phyloP scores from a whole-genome alignment of 2,113 vertebrate species.

The Clarias magur region DNA sequence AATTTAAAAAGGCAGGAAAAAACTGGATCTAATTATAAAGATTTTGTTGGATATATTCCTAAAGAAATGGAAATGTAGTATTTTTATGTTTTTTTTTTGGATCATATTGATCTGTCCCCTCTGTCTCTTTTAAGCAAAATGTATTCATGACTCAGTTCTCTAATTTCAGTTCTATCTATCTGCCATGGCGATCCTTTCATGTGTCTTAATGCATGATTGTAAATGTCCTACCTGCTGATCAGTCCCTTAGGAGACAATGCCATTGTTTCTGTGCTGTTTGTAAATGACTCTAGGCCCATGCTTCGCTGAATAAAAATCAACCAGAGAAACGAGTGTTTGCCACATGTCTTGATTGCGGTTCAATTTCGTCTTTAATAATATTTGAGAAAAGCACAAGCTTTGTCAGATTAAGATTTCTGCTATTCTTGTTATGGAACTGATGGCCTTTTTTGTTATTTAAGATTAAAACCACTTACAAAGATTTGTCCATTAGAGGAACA shows the following conservation, averaged over 20 bases:
- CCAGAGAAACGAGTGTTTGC: slow-evolving; percentile 20
- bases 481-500: slow-evolving; percentile 27
- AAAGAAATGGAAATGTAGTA: slow-evolving; percentile 4
- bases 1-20: neutral
- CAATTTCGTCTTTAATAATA: neutral
- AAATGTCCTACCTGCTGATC: slow-evolving; percentile 70
- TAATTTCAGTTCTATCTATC: neutral
- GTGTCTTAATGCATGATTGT: slow-evolving; percentile 79
- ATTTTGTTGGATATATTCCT: slow-evolving; percentile 11
- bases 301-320: slow-evolving; percentile 73
- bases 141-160: slow-evolving; percentile 69
- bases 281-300: slow-evolving; percentile 75
- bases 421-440: neutral
- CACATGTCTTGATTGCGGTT: neutral
- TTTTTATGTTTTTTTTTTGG: slow-evolving; percentile 55
- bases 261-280: slow-evolving; percentile 76
- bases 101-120: slow-evolving; percentile 82
- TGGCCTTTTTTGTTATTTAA: neutral
- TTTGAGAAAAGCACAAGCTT: neutral
- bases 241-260: slow-evolving; percentile 72
- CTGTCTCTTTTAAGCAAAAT: slow-evolving; percentile 69
- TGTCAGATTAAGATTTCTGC: neutral
- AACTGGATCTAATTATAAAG: neutral
- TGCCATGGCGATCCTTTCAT: slow-evolving; percentile 65
- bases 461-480: slow-evolving; percentile 25